phyloP scores from a whole-genome alignment of 37 sponge, comb jelly and placozoan species.

The Agelas oroides region DNA sequence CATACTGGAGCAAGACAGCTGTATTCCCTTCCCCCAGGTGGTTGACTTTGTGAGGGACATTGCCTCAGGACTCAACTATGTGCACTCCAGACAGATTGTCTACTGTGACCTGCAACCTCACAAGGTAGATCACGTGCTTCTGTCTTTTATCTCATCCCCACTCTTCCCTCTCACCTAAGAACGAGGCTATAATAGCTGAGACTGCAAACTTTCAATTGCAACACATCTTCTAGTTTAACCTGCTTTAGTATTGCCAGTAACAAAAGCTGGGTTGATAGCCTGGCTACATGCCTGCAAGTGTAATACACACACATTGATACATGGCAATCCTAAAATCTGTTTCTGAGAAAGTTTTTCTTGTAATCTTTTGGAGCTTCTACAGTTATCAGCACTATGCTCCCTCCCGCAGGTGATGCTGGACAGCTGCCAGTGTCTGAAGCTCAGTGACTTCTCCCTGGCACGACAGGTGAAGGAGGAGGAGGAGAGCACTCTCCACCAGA shows the following conservation, averaged over 20 bases:
- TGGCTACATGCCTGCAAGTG: no score
- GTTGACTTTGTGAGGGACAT: constrained; percentile 45
- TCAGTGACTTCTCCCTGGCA: constrained; percentile 55
- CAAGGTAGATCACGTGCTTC: constrained; percentile 29
- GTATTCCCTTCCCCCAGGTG: constrained; percentile 29
- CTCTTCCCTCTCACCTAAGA: no score
- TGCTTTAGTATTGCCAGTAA: no score
- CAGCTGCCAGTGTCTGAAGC: constrained; percentile 38
- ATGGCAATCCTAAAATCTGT: no score
- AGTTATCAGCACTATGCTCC: background rate
- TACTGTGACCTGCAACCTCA: constrained; percentile 69
- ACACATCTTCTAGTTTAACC: no score
- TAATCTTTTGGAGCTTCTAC: background rate
- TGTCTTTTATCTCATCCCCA: background rate
- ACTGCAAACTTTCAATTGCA: no score
- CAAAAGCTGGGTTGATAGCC: no score
- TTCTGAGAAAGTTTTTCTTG: no score
- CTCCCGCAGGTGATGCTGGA: constrained; percentile 36
- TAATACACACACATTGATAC: no score
- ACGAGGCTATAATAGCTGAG: no score
- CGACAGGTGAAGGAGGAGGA: background rate
- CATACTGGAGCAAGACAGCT: constrained; percentile 69
- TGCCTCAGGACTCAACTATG: constrained; percentile 46
- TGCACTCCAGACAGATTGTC: constrained; percentile 47
- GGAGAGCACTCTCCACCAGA: background rate